These are phyloP conservation scores for Tachyglossus aculeatus DNA, from an alignment of 2,797 vertebrate genomes.

Conservation along the genomic window DNA sequence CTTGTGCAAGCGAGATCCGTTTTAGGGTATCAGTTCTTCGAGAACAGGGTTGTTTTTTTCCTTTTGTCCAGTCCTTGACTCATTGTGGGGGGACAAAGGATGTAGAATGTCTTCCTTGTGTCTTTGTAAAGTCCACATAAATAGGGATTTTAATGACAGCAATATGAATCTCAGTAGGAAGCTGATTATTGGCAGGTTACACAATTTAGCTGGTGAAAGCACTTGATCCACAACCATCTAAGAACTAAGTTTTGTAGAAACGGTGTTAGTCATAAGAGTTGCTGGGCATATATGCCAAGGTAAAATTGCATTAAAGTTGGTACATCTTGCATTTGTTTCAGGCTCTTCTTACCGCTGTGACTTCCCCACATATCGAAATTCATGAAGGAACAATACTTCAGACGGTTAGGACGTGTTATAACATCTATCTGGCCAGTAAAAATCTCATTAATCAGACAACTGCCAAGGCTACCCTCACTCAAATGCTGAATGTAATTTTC, in stretches of 20 bases:
- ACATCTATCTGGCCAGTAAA: conserved; percentile 98
- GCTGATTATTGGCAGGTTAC: neutral
- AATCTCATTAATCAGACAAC: conserved; percentile 99
- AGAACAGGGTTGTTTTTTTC: too few species aligned
- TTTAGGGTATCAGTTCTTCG: too few species aligned
- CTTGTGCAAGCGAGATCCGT: too few species aligned
- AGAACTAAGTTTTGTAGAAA: neutral
- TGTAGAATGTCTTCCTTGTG: too few species aligned
- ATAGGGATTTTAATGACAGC: conserved; percentile 9
- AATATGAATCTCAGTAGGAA: neutral
- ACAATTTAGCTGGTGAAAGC: conserved; percentile 1
- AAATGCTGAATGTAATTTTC: conserved; percentile 98
- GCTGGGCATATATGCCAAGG: neutral
- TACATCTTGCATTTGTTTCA: conserved; percentile 60
- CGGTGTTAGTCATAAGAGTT: neutral
- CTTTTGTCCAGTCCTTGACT: too few species aligned
- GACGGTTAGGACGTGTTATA: conserved; percentile 96
- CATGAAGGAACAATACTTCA: conserved; percentile 95
- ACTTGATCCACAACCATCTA: neutral
- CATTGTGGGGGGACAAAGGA: too few species aligned
- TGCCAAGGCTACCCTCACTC: conserved; percentile 95
- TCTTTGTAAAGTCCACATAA: neutral
- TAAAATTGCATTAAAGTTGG: neutral
- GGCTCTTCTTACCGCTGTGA: conserved; percentile 95
- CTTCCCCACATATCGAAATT: conserved; percentile 95